Conservation (phyloP, 2,113 vertebrate species). For the Perca schrenkii region DNA sequence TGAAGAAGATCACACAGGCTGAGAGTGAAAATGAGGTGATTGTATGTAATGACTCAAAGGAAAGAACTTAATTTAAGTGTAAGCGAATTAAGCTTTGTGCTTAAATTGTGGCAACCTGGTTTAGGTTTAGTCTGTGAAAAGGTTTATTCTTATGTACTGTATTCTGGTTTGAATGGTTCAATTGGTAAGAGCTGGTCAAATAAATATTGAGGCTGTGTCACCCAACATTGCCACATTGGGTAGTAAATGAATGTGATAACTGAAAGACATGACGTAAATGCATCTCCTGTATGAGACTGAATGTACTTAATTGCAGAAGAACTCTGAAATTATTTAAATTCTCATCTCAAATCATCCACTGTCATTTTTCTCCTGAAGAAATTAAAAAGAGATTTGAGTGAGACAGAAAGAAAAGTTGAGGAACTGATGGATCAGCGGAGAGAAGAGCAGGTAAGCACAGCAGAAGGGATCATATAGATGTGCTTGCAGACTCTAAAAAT, state of each 20-base stretch:
- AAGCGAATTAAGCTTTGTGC: background rate
- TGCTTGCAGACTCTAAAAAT: background rate
- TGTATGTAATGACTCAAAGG: slow-evolving; percentile 3
- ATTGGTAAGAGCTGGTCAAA: background rate
- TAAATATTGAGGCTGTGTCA: background rate
- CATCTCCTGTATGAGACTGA: background rate
- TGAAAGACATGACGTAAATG: background rate
- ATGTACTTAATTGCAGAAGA: background rate
- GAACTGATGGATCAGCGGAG: slow-evolving; percentile 84
- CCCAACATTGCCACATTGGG: background rate
- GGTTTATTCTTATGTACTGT: background rate
- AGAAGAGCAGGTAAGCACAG: slow-evolving; percentile 84
- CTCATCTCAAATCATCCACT: background rate
- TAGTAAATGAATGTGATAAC: background rate
- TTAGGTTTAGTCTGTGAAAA: slow-evolving; percentile 4
- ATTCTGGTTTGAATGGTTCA: background rate
- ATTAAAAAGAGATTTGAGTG: slow-evolving; percentile 84
- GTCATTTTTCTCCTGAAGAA: slow-evolving; percentile 73
- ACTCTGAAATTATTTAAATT: background rate
- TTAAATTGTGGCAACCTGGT: background rate
- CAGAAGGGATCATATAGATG: background rate
- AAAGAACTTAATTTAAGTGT: background rate
- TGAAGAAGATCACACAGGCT: slow-evolving; percentile 82
- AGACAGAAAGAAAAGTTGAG: slow-evolving; percentile 81
- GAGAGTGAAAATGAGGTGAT: slow-evolving; percentile 87